Evolutionary conservation across 2,888 invertebrate species (phyloP).

Genomic region (Scaeva pyrastri): DNA sequence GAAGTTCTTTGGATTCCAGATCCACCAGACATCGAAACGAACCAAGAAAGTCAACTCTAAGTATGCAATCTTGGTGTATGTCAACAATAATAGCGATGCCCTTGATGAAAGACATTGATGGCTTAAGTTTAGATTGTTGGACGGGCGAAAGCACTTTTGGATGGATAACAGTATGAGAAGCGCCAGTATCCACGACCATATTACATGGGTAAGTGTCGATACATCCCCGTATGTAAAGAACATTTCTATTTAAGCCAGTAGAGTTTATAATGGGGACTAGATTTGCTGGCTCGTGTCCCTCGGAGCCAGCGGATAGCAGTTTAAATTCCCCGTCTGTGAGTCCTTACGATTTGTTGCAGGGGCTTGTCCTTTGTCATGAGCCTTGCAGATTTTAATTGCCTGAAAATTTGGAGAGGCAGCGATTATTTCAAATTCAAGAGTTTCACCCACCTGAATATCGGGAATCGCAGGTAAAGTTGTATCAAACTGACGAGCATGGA

Average conservation of each 20-base stretch:
- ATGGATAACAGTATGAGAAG: background rate
- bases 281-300: background rate
- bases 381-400: background rate
- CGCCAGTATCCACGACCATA: background rate
- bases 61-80: background rate
- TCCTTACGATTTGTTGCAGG: background rate
- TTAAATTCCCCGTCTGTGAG: background rate
- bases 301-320: background rate
- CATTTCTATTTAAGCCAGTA: background rate
- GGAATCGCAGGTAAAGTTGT: background rate
- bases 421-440: slow-evolving; percentile 1
- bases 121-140: too few species aligned
- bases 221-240: background rate
- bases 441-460: background rate
- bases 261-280: background rate
- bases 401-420: background rate
- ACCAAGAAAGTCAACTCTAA: background rate
- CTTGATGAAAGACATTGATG: background rate
- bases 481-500: background rate
- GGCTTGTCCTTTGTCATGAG: background rate
- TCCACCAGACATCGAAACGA: slow-evolving; percentile 7
- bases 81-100: background rate
- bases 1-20: background rate
- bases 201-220: background rate
- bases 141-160: background rate